phyloP scores from a whole-genome alignment of 64 coral and sea anemone species.

The Pocillopora damicornis region DNA sequence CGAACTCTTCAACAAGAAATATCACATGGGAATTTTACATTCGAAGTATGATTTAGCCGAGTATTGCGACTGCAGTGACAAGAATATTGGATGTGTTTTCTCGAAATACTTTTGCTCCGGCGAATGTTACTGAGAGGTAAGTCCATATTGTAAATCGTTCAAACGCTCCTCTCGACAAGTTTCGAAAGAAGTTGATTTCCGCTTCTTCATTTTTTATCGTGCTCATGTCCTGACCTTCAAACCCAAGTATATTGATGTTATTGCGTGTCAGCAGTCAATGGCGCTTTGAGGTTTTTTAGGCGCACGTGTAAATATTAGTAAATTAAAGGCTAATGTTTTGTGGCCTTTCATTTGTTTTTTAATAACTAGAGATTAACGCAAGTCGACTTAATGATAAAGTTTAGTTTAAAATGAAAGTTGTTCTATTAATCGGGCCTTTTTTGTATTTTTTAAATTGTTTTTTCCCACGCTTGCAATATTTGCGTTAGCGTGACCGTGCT shows the following conservation, averaged over 20 bases:
- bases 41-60: not conserved
- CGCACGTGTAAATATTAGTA: not conserved
- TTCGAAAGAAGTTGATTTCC: not conserved
- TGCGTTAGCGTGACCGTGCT: too few species aligned
- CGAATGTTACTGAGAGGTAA: constrained; percentile 20
- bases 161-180: not conserved
- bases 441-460: not conserved
- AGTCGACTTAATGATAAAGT: not conserved
- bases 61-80: not conserved
- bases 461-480: not conserved
- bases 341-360: not conserved
- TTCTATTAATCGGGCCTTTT: not conserved
- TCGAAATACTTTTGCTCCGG: constrained; percentile 36
- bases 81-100: constrained; percentile 42
- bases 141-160: not conserved
- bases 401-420: not conserved
- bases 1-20: not conserved
- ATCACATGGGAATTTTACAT: not conserved
- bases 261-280: not conserved
- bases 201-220: too few species aligned
- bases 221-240: too few species aligned
- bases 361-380: not conserved
- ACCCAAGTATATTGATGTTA: not conserved
- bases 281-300: not conserved
- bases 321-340: not conserved